A percentile compares a stretch with the other conserved stretches of the same genome.
phyloP scores from a whole-genome alignment of 30 jellyfish, hydroid and myxozoan species.

The Turritopsis rubra region DNA sequence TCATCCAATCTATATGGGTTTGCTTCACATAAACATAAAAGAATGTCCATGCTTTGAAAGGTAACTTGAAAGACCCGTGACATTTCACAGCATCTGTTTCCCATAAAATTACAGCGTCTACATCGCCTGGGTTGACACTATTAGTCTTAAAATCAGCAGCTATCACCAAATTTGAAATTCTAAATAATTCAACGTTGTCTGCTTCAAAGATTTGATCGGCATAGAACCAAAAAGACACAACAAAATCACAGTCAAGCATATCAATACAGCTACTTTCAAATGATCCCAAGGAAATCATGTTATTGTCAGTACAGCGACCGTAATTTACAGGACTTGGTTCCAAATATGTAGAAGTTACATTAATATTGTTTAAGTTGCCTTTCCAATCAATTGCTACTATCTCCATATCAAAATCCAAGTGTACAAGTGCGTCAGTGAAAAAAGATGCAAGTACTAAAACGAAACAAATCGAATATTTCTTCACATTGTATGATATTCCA shows the following conservation, averaged over 20 bases:
- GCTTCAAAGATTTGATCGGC: not conserved
- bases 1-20: not conserved
- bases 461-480: too few relatives aligned
- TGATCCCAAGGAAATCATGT: not conserved
- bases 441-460: not conserved
- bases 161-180: not conserved
- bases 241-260: not conserved
- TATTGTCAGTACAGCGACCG: not conserved
- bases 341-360: not conserved
- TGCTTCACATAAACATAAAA: not conserved
- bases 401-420: not conserved
- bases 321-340: conserved; percentile 3
- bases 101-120: not conserved
- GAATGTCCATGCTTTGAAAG: conserved; percentile 1
- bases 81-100: not conserved
- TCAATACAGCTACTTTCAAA: conserved; percentile 5
- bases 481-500: too few relatives aligned
- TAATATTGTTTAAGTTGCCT: not conserved
- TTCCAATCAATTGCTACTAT: not conserved
- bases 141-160: conserved; percentile 1
- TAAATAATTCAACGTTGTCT: not conserved
- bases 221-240: conserved; percentile 2
- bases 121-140: not conserved
- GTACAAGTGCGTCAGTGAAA: not conserved
- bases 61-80: not conserved